phyloP scores from a whole-genome alignment of 2,888 invertebrate genomes.

The Harpalus rufipes region DNA sequence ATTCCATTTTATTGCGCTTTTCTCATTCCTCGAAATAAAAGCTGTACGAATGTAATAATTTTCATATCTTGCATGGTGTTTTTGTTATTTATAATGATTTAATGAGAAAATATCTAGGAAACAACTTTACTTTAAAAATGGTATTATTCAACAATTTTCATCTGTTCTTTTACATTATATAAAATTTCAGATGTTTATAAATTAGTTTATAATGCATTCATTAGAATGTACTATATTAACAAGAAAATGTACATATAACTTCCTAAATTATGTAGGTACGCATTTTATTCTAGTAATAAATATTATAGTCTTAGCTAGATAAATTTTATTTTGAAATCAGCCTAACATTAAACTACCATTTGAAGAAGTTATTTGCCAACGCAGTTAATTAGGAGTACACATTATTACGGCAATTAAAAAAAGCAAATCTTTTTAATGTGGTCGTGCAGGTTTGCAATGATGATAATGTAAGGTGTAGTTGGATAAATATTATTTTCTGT shows the following conservation, averaged over 20 bases:
- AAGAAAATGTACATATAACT: not conserved
- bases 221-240: not conserved
- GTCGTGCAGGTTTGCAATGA: not conserved
- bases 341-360: not conserved
- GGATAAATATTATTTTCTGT: not conserved
- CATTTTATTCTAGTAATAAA: not conserved
- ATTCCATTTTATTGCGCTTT: no score
- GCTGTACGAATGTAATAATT: no score
- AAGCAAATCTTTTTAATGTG: constrained; percentile 3
- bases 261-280: not conserved
- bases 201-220: constrained; percentile 4
- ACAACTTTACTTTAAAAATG: not conserved
- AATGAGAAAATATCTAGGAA: not conserved
- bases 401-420: not conserved
- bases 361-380: constrained; percentile 5
- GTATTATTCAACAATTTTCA: not conserved
- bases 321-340: not conserved
- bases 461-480: not conserved
- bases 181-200: not conserved
- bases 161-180: not conserved
- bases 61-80: not conserved
- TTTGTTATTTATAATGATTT: not conserved
- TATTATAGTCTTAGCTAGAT: not conserved
- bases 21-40: no score
- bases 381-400: not conserved